Percentiles rank a stretch among this genome's conserved stretches.
phyloP scores from a whole-genome alignment of 2,797 vertebrate genomes.

The Mormyrus proboscirostris region DNA sequence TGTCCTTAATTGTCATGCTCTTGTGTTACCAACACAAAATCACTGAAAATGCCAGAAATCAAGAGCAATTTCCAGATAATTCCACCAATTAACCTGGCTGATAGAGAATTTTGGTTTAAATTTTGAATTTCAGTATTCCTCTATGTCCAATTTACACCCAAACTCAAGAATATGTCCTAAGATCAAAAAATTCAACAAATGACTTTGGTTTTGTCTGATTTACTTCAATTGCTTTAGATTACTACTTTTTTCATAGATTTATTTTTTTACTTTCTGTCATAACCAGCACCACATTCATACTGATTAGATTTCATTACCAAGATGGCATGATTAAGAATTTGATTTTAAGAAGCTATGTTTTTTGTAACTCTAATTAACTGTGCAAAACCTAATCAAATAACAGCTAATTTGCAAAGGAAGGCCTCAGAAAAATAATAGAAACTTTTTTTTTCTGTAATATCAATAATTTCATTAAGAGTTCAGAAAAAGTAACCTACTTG shows the following conservation, averaged over 20 bases:
- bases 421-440: background rate
- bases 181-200: background rate
- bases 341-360: background rate
- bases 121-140: background rate
- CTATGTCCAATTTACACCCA: background rate
- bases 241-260: background rate
- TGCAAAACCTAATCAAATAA: background rate
- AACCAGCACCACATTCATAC: background rate
- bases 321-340: background rate
- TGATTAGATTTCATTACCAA: background rate
- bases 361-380: background rate
- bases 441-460: background rate
- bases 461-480: background rate
- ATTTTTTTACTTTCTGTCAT: background rate
- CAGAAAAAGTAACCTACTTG: conserved; percentile 61
- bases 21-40: background rate
- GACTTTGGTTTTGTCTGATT: background rate
- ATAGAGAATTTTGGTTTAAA: background rate
- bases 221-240: background rate
- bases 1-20: background rate
- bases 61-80: background rate
- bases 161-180: background rate
- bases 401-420: background rate
- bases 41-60: background rate
- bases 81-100: background rate